Evolutionary conservation across 2,888 invertebrate genomes (phyloP).

Genomic region (Matsumyia berberina): DNA sequence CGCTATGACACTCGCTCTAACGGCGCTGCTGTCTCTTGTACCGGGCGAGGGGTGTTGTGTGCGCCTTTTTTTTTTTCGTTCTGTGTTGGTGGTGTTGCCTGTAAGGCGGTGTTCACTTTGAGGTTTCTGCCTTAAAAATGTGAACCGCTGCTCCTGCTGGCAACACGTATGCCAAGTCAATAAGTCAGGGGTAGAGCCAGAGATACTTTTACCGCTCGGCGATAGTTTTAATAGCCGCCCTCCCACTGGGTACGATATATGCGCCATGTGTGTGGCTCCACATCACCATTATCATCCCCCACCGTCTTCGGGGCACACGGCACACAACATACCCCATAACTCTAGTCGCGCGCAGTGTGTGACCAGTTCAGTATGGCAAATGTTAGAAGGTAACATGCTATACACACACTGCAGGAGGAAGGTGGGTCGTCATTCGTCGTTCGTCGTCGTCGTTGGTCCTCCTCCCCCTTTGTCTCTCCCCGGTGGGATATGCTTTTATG

Average conservation of each 20-base stretch:
- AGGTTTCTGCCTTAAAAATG: slow-evolving; percentile 56
- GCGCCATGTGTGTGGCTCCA: slow-evolving; percentile 69
- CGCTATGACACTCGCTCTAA: slow-evolving; percentile 61
- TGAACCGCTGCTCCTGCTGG: slow-evolving; percentile 61
- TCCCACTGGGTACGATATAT: slow-evolving; percentile 52
- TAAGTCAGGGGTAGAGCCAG: slow-evolving; percentile 47
- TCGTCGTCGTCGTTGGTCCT: slow-evolving; percentile 16
- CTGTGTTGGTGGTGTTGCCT: slow-evolving; percentile 15
- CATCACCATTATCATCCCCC: slow-evolving; percentile 41
- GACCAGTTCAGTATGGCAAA: slow-evolving; percentile 75
- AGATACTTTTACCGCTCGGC: slow-evolving; percentile 48
- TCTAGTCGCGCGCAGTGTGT: slow-evolving; percentile 67
- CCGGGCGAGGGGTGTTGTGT: slow-evolving; percentile 14
- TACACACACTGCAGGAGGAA: slow-evolving; percentile 22
- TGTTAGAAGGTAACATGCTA: slow-evolving; percentile 55
- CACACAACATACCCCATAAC: slow-evolving; percentile 33
- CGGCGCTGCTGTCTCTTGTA: slow-evolving; percentile 23
- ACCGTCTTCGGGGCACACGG: slow-evolving; percentile 37
- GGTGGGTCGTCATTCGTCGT: slow-evolving; percentile 53
- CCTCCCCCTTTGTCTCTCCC: slow-evolving; percentile 17
- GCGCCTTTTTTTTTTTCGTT: not conserved
- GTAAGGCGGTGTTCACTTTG: slow-evolving; percentile 68
- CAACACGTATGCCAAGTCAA: slow-evolving; percentile 64
- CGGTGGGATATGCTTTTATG: slow-evolving; percentile 70
- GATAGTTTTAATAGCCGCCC: slow-evolving; percentile 43